A percentile compares a stretch with the other conserved stretches of the same genome.
phyloP scores from a whole-genome alignment of 2,888 invertebrate species.

The Metalampra italica region DNA sequence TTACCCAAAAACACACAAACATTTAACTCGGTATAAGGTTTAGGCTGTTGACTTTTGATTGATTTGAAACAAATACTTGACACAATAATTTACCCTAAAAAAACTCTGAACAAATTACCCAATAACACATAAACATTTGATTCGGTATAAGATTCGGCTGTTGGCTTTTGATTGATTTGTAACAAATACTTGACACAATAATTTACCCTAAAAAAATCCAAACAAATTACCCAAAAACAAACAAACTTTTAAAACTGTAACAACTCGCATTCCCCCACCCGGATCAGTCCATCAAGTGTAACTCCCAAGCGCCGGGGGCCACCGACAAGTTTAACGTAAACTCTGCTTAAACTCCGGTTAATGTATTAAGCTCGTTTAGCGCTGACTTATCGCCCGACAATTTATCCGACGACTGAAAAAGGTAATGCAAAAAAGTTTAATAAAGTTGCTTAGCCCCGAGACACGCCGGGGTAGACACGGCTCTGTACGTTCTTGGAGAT shows the following conservation, averaged over 20 bases:
- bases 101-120: no score
- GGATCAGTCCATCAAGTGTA: constrained; percentile 1
- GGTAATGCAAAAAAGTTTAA: constrained; percentile 64
- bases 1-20: no score
- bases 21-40: no score
- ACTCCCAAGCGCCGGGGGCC: constrained; percentile 9
- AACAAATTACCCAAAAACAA: neutral
- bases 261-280: neutral
- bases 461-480: constrained; percentile 13
- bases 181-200: no score
- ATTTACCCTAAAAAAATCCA: neutral
- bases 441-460: constrained; percentile 47
- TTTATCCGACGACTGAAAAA: constrained; percentile 57
- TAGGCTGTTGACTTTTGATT: no score
- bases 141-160: no score
- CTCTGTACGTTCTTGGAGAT: neutral
- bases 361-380: constrained; percentile 70
- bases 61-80: no score
- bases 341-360: constrained; percentile 61
- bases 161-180: no score
- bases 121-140: no score
- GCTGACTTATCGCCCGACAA: constrained; percentile 64
- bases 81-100: no score
- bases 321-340: constrained; percentile 35
- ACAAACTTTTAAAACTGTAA: neutral